Evolutionary conservation across 2,797 vertebrate species (phyloP).

Genomic region (Sylvia borin): DNA sequence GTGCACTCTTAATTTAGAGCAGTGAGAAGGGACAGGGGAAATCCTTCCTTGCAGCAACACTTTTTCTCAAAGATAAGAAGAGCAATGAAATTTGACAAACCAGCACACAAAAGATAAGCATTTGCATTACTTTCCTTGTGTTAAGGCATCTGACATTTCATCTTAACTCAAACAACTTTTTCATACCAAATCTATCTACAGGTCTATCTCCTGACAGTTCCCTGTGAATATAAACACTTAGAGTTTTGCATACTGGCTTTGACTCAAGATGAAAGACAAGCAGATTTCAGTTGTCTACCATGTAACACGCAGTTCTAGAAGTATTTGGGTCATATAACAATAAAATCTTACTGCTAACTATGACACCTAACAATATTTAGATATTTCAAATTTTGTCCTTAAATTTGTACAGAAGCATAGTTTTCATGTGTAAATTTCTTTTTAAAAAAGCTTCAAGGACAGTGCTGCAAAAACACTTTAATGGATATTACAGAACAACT

Average conservation of each 20-base stretch:
- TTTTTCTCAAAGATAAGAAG: background rate
- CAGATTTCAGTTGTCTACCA: background rate
- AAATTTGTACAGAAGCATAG: background rate
- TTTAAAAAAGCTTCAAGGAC: background rate
- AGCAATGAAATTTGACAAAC: background rate
- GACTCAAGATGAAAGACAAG: background rate
- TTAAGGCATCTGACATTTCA: background rate
- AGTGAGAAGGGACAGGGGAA: fast-evolving
- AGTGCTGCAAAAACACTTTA: background rate
- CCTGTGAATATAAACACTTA: background rate
- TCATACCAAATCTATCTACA: background rate
- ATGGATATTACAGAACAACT: background rate
- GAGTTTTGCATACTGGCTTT: background rate
- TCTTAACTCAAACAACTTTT: background rate
- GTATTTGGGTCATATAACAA: background rate
- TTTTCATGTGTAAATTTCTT: background rate
- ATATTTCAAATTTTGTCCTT: background rate
- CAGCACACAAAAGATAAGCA: background rate
- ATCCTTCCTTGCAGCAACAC: background rate
- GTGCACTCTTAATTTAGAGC: background rate
- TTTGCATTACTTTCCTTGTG: background rate
- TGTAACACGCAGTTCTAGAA: background rate
- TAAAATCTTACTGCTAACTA: background rate
- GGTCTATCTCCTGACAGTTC: background rate
- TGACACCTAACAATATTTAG: background rate